Percentiles rank a stretch among this genome's conserved stretches.
These are phyloP conservation scores for Salvator merianae DNA, from an alignment of 2,113 vertebrate genomes.

Conservation along the genomic window DNA sequence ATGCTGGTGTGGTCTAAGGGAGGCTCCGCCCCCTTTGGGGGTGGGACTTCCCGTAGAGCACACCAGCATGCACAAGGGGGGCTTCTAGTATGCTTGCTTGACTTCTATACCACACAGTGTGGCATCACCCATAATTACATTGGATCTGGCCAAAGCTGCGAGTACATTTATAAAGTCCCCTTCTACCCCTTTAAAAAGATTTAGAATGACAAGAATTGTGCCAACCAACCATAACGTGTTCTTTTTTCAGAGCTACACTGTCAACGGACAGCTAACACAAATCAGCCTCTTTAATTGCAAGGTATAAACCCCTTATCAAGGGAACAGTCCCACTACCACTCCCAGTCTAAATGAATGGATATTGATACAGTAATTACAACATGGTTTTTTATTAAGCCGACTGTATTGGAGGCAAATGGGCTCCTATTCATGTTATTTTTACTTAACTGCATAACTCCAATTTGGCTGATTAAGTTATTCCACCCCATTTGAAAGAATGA, in stretches of 20 bases:
- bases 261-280: constrained; percentile 68
- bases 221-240: background rate
- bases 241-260: constrained; percentile 52
- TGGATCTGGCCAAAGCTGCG: background rate
- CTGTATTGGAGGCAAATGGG: constrained; percentile 35
- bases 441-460: constrained; percentile 7
- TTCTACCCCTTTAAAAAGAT: background rate
- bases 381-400: constrained; percentile 61
- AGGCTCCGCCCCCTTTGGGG: too few relatives aligned
- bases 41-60: too few relatives aligned
- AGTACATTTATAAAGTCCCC: constrained; percentile 1
- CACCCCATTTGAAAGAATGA: background rate
- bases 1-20: too few relatives aligned
- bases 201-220: constrained; percentile 26
- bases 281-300: constrained; percentile 64
- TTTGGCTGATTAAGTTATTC: constrained; percentile 17
- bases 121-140: background rate
- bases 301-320: constrained; percentile 64
- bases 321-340: constrained; percentile 59
- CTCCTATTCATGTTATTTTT: constrained; percentile 42
- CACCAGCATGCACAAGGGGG: too few relatives aligned
- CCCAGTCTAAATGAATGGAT: constrained; percentile 54
- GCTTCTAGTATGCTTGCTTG: too few relatives aligned
- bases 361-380: constrained; percentile 61
- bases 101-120: too few relatives aligned